Percentiles rank a stretch among this genome's conserved stretches.
Evolutionary conservation across 92 coral and sea anemone species (phyloP).

Genomic region (Epizoanthus stellaris): DNA sequence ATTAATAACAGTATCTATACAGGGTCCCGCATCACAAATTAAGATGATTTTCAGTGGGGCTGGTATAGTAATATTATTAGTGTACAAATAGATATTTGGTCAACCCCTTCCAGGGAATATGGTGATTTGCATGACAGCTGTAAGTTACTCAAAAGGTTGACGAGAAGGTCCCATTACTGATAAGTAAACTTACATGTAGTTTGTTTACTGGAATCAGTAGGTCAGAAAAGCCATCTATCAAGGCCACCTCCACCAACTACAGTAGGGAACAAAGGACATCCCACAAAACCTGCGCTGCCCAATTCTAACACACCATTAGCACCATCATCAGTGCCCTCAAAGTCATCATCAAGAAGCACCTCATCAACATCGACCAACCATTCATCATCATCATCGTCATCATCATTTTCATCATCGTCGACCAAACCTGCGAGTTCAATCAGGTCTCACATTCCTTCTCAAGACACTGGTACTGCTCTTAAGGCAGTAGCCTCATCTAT

Average conservation of each 20-base stretch:
- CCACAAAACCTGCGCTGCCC: not conserved
- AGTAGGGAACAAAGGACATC: not conserved
- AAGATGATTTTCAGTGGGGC: too few relatives aligned
- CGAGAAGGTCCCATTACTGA: too few relatives aligned
- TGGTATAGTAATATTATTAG: too few relatives aligned
- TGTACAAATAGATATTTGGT: too few relatives aligned
- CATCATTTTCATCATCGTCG: not conserved
- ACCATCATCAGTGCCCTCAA: constrained; percentile 5
- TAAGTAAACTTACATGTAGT: too few relatives aligned
- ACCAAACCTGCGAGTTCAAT: constrained; percentile 1
- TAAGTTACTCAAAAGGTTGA: too few relatives aligned
- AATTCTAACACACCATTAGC: not conserved
- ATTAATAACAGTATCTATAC: too few relatives aligned
- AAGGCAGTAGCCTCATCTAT: constrained; percentile 29
- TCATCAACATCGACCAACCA: constrained; percentile 17
- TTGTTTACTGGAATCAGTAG: constrained; percentile 4
- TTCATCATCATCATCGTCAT: not conserved
- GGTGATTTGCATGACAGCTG: too few relatives aligned
- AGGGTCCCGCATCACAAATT: too few relatives aligned
- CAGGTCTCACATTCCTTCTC: not conserved
- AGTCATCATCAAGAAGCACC: constrained; percentile 11
- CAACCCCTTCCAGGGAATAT: too few relatives aligned
- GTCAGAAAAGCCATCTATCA: not conserved
- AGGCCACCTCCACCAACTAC: constrained; percentile 22
- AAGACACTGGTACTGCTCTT: constrained; percentile 7